Percentiles rank a stretch among this genome's conserved stretches.
phyloP scores from a whole-genome alignment of 30 jellyfish, hydroid and myxozoan genomes.

The Sanderia malayensis region DNA sequence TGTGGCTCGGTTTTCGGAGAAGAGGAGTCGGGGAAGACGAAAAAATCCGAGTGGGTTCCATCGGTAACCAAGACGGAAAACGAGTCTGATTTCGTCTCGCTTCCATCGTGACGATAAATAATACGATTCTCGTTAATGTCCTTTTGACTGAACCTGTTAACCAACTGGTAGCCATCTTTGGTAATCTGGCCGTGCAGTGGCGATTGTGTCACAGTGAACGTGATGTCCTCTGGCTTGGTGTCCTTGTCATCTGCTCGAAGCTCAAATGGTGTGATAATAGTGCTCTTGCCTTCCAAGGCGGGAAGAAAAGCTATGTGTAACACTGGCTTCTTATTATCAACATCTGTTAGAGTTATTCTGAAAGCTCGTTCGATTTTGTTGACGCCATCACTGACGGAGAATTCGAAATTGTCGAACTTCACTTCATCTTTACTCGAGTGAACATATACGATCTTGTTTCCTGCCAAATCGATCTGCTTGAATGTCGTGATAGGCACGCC shows the following conservation, averaged over 20 bases:
- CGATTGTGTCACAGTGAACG: constrained; percentile 54
- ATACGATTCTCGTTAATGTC: constrained; percentile 73
- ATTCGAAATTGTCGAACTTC: constrained; percentile 86
- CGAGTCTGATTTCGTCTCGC: constrained; percentile 63
- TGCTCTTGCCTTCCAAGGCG: constrained; percentile 67
- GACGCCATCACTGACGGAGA: constrained; percentile 94
- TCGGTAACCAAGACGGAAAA: constrained; percentile 76
- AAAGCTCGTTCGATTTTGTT: constrained; percentile 86
- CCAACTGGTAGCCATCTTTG: constrained; percentile 39
- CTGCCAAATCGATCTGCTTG: constrained; percentile 92
- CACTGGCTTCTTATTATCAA: constrained; percentile 74
- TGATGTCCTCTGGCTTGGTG: constrained; percentile 51
- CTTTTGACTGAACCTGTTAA: constrained; percentile 62
- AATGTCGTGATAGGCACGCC: constrained; percentile 84
- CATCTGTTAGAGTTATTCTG: constrained; percentile 73
- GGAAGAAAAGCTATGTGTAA: constrained; percentile 51
- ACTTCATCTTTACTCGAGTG: constrained; percentile 90
- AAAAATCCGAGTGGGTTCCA: constrained; percentile 75
- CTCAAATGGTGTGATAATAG: constrained; percentile 89
- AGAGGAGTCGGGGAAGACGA: constrained; percentile 66
- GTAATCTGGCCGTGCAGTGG: constrained; percentile 82
- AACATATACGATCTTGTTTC: constrained; percentile 75
- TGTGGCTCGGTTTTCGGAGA: constrained; percentile 49
- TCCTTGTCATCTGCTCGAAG: constrained; percentile 85
- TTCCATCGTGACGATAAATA: constrained; percentile 84